Base-by-base conservation (phyloP, 2,113 vertebrate species). In the Sprattus sprattus region DNA sequence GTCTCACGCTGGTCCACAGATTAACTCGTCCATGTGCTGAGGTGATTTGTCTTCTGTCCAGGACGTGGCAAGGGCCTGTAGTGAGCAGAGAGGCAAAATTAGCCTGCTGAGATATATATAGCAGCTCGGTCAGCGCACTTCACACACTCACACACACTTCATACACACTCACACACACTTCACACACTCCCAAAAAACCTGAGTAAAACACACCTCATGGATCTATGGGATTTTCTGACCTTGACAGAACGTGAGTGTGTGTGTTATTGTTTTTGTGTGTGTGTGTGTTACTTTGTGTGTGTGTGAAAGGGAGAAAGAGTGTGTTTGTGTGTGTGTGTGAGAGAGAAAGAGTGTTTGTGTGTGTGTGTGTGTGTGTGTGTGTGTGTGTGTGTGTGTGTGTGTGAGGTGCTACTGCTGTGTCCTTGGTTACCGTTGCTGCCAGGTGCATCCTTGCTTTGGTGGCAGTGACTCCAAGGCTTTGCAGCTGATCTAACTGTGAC, bases 291-390 rank as follows among this genome's bases (percentile, higher is more conserved):
- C 39, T 39, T 3, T 71, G 64, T 4, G 25, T 13, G 22, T 52
- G 10, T 52, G 9, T 15, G 50, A 13, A 13, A 52, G 50, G 2
- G 39, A 13, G 50, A 52, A 13, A 52, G 50, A 3, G 50, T 52
- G n/a, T 67, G 22, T 28, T n/a, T 67, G 25, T 67, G n/a, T 13
- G 8, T 71, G 25, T 32, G 25, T 71, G 64, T 71, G 9, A 6
- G 22, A 13, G 64, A 28, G 25, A 28, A n/a, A 67, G n/a, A 28
- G 22, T 7, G 64, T 10, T 7, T 28, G 25, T 67, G 7, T 67
- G 64, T 67, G n/a, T 67, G n/a, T 67, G 64, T 67, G 25, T 67
- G 64, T 67, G 64, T 67, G 57, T 64, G 57, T 64, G 18, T 64
- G 18, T 64, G 57, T 64, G 57, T 64, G 60, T 64, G 60, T 64